Evolutionary conservation across 2,113 vertebrate genomes (phyloP), one percentile per base, ranked within the genome.

Genomic region (Phalacrocorax pelagicus): DNA sequence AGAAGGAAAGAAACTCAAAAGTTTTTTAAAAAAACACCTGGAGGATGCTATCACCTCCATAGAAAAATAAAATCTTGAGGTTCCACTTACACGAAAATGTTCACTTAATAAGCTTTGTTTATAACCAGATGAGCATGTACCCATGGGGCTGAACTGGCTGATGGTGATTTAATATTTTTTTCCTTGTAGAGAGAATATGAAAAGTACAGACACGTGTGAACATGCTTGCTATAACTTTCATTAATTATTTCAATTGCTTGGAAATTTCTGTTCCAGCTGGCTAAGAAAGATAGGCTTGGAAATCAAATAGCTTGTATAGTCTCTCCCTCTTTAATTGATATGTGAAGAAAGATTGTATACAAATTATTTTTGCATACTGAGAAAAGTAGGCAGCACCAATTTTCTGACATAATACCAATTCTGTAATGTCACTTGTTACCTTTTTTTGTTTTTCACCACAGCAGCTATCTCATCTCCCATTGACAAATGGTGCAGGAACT

Each of bases 301-400:
- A 92, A 81, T 81, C 27, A 87, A 65, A 72, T 8, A 54, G 30
- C 24, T 86, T 42, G 18, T 70, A 44, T 20, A 73, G 84, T 62
- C 54, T 82, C 61, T 87, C 83, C 58, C 44, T 92, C 87, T 90
- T 95, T 87, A 95, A 96, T 55, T 94, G 91, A n/a, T 67, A 74
- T 2, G 61, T 85, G 91, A 93, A 85, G 92, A 97, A 90, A 94
- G 94, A 90, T 30, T n/a, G 38, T 30, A 73, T 78, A 58, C 30
- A 52, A 88, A 52, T 89, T 82, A 62, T 38, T 77, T 92, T 69
- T 80, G 69, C 47, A 47, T 21, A 70, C 4, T 88, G 69, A 87
- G 49, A 66, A 77, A 66, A 86, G 40, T 58, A 46, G 38, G 67
- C 46, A 86, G 51, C 72, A 71, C 29, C 59, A 90, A 75, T 47